A percentile compares a stretch with the other conserved stretches of the same genome.
These are phyloP conservation scores for Oreonectes daqikongensis DNA, from an alignment of 2,797 vertebrate species.

Conservation along the genomic window DNA sequence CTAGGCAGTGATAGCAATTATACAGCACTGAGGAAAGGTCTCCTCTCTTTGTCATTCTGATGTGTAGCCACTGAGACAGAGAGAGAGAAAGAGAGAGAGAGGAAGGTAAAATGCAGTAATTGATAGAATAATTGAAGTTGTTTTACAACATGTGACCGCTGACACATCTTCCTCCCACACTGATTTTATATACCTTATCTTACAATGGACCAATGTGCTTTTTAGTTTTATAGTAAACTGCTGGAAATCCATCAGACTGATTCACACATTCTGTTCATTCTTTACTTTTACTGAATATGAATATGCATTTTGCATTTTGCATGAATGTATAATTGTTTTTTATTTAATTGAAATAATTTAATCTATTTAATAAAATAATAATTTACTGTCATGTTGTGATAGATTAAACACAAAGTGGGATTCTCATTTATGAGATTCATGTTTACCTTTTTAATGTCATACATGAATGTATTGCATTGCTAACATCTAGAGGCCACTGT, in stretches of 20 bases:
- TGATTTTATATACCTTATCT: constrained; percentile 21
- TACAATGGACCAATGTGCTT: not conserved
- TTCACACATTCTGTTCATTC: constrained; percentile 6
- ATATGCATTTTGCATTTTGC: not conserved
- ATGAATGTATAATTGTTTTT: not conserved
- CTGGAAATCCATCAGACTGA: no score
- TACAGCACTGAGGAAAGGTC: constrained; percentile 28
- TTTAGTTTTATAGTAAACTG: no score
- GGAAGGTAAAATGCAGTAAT: not conserved
- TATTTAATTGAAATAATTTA: not conserved
- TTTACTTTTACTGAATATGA: constrained; percentile 8
- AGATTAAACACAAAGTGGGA: not conserved
- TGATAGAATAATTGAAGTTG: constrained; percentile 4
- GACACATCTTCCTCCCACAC: not conserved
- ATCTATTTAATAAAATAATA: not conserved
- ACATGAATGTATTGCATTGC: constrained; percentile 3
- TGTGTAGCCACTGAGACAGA: not conserved
- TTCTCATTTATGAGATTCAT: not conserved
- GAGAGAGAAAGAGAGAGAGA: not conserved
- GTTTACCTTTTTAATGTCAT: not conserved
- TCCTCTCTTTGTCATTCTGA: constrained; percentile 1
- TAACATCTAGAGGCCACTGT: constrained; percentile 49
- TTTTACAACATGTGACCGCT: constrained; percentile 18
- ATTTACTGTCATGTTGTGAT: constrained; percentile 1
- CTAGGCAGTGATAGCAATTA: constrained; percentile 45